A percentile compares a stretch with the other conserved stretches of the same genome.
Conservation (phyloP, 2,797 vertebrate species). For the Peromyscus eremicus region DNA sequence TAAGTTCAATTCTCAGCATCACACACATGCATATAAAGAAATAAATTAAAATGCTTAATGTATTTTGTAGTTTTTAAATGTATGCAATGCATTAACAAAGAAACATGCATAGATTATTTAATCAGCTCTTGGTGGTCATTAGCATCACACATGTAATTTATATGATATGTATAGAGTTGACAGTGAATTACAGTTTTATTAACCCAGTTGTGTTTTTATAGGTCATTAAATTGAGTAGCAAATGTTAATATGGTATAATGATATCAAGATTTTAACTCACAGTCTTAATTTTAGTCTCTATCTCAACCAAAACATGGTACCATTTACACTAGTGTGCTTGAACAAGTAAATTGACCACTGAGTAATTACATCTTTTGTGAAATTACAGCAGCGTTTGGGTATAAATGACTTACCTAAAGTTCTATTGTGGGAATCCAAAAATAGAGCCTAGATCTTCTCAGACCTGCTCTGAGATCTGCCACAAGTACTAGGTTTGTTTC, state of each 20-base stretch:
- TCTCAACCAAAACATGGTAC: not conserved
- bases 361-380: not conserved
- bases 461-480: not conserved
- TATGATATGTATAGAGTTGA: not conserved
- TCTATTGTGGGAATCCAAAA: not conserved
- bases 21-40: not conserved
- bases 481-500: not conserved
- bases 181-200: not conserved
- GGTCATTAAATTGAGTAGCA: not conserved
- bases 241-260: not conserved
- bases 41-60: not conserved
- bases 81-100: not conserved
- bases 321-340: not conserved
- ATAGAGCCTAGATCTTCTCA: not conserved
- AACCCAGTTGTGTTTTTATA: slow-evolving; percentile 8
- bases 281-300: slow-evolving; percentile 26
- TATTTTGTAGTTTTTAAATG: not conserved
- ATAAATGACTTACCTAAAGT: not conserved
- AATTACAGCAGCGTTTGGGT: not conserved
- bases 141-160: not conserved
- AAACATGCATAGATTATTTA: not conserved
- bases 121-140: not conserved
- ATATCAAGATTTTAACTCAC: not conserved
- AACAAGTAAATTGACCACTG: not conserved
- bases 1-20: not conserved